Evolutionary conservation across 2,113 vertebrate genomes (phyloP).

Genomic region (Arenaria interpres): DNA sequence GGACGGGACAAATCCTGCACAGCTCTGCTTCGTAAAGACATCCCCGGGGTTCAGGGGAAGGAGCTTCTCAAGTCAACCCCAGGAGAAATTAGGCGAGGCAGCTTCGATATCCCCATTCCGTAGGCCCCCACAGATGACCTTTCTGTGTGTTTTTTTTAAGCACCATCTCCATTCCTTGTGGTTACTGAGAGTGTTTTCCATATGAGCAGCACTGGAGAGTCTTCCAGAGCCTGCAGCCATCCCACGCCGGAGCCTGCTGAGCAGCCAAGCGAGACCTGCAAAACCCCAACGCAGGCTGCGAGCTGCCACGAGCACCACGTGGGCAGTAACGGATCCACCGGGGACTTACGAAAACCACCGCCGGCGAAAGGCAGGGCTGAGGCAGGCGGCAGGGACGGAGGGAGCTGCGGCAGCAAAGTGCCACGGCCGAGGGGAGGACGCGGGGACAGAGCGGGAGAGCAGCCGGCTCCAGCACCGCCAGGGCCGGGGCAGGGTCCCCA

Average conservation of each 20-base stretch:
- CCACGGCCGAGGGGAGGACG: rapidly evolving
- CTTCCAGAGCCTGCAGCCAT: conserved; percentile 15
- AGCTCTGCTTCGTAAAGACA: neutral
- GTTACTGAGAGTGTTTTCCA: neutral
- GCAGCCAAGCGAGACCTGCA: neutral
- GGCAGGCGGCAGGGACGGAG: rapidly evolving
- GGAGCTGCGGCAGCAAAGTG: neutral
- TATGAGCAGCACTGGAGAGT: neutral
- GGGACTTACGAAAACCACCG: neutral
- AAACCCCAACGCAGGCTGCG: neutral
- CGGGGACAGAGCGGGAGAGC: neutral
- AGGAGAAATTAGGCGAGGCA: rapidly evolving
- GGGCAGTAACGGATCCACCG: neutral
- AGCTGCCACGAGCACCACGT: neutral
- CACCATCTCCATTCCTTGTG: neutral
- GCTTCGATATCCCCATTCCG: neutral
- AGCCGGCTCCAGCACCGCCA: rapidly evolving
- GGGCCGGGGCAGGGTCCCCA: neutral
- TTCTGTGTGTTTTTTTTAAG: neutral
- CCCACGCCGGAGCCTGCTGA: neutral
- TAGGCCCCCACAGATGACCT: neutral
- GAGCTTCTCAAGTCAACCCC: neutral
- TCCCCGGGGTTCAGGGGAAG: neutral
- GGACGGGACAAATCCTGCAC: rapidly evolving
- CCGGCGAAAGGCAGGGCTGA: neutral